Evolutionary conservation across 1,140 invertebrate species (phyloP), one percentile per base, ranked within the genome.

Genomic region (Euglossa dilemma): DNA sequence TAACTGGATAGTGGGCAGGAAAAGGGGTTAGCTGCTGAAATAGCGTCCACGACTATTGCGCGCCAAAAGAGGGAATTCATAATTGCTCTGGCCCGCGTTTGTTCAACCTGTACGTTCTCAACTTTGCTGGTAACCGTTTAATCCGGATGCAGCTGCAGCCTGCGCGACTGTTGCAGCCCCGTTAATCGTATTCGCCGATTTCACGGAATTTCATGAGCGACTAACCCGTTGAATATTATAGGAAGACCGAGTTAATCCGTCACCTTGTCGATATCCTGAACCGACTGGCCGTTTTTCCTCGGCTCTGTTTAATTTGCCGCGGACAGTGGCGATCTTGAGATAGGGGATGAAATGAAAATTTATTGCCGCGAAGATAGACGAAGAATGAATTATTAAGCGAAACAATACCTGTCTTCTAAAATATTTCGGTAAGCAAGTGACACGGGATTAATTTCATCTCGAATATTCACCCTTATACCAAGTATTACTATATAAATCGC

Each of bases 61-160:
- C 69, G 66, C 72, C 66, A 64, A 90, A 90, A 89, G 90, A 92
- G 89, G 82, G 87, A 92, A 92, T 91, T 91, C 90, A 89, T 91
- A 92, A 92, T 92, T 92, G 85, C 84, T 81, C 70, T 59, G 47
- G 11, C 20, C 69, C 76, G 54, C 73, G 84, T 90, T 90, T 90
- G 88, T 90, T 89, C 86, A 87, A 75, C 74, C 84, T 73, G 71
- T 61, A 80, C 79, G 80, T 80, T 88, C 87, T 74, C 82, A 80
- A 70, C 85, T 80, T 66, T 67, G 36, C 74, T 47, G 50, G 70
- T 59, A 74, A 79, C 57, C 66, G 64, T 70, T 88, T 88, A 88
- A 88, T 83, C 87, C 75, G 70, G 14, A 77, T 59, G 63, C 70
- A 43, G 70, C 59, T 56, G 64, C 52, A 69, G 69, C 57, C 70